These are phyloP conservation scores for Seladonia tumulorum DNA, from an alignment of 2,888 invertebrate genomes.

Conservation along the genomic window DNA sequence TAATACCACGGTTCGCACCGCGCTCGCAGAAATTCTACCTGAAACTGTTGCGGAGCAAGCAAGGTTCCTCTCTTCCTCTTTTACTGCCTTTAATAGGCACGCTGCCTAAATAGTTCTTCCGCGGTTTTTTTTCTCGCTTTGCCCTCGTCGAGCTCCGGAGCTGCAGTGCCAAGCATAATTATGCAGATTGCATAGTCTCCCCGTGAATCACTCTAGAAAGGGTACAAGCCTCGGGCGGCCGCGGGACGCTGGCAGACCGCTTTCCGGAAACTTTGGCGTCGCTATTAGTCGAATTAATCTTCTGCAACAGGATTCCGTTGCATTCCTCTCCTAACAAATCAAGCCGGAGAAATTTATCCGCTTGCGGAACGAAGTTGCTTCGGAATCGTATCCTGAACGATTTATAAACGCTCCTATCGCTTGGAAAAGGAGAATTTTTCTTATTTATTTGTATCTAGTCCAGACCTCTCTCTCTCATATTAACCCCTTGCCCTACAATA, in stretches of 20 bases:
- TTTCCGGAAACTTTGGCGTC: conserved; percentile 30
- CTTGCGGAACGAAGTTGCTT: not conserved
- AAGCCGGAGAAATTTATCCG: not conserved
- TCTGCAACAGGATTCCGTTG: not conserved
- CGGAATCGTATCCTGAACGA: not conserved
- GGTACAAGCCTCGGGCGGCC: conserved; percentile 50
- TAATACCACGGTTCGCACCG: conserved; percentile 41
- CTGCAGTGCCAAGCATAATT: conserved; percentile 58
- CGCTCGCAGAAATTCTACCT: conserved; percentile 8
- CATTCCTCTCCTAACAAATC: not conserved
- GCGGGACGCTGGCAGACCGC: conserved; percentile 39
- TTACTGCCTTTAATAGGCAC: conserved; percentile 65
- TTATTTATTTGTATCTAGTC: not conserved
- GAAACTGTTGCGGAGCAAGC: conserved; percentile 25
- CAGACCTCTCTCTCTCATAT: too few species aligned
- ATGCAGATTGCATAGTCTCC: conserved; percentile 67
- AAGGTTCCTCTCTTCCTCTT: conserved; percentile 45
- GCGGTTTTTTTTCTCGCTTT: conserved; percentile 33
- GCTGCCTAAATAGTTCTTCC: conserved; percentile 52
- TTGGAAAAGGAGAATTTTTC: not conserved
- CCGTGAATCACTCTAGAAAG: conserved; percentile 61
- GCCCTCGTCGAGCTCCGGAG: conserved; percentile 13
- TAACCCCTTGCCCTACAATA: too few species aligned
- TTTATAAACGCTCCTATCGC: not conserved
- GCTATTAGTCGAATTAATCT: conserved; percentile 19